Percentiles rank a stretch among this genome's conserved stretches.
Evolutionary conservation across 2,888 invertebrate genomes (phyloP).

Genomic region (Timandra comae): DNA sequence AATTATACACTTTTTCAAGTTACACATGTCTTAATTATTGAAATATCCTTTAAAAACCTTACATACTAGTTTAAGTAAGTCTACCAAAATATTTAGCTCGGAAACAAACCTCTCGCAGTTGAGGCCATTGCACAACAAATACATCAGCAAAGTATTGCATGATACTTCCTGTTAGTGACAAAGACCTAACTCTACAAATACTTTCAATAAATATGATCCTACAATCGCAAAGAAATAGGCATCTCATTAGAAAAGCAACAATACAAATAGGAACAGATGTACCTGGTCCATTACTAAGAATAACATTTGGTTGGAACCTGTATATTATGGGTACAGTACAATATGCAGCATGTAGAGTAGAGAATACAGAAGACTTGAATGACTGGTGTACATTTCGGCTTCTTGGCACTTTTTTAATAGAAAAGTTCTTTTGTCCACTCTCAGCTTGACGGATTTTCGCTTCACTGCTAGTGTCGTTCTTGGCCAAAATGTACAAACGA

Average conservation of each 20-base stretch:
- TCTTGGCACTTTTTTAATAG: conserved; percentile 82
- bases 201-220: conserved; percentile 96
- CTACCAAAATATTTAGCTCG: conserved; percentile 87
- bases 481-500: conserved; percentile 86
- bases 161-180: conserved; percentile 93
- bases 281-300: conserved; percentile 97
- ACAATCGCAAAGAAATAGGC: conserved; percentile 80
- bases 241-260: conserved; percentile 84
- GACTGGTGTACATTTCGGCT: conserved; percentile 93
- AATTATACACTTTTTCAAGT: conserved; percentile 44
- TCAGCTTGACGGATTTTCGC: conserved; percentile 79
- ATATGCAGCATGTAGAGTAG: conserved; percentile 84
- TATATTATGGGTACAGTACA: conserved; percentile 82
- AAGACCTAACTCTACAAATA: conserved; percentile 91
- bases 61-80: conserved; percentile 66
- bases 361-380: conserved; percentile 85
- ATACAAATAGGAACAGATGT: conserved; percentile 95
- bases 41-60: conserved; percentile 1
- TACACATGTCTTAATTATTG: conserved; percentile 26
- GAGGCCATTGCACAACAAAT: conserved; percentile 95
- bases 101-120: conserved; percentile 80
- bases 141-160: conserved; percentile 89
- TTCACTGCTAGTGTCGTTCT: conserved; percentile 85
- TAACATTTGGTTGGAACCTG: conserved; percentile 84
- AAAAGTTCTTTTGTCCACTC: conserved; percentile 47